Evolutionary conservation across 2,888 invertebrate genomes (phyloP).

Genomic region (Orthonevra nobilis): DNA sequence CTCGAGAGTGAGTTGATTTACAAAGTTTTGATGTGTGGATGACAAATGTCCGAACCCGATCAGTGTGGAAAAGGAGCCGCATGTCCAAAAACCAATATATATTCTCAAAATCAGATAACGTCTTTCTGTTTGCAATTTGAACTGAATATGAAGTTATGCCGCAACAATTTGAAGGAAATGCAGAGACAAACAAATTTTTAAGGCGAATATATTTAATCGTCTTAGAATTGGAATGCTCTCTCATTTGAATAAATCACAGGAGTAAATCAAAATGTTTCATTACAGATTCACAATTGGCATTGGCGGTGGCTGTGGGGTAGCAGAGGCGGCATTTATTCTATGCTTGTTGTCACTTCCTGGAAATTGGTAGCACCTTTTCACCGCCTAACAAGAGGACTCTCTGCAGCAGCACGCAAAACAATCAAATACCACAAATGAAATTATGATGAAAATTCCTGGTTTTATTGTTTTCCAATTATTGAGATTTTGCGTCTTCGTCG

Average conservation of each 20-base stretch:
- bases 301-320: no score
- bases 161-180: no score
- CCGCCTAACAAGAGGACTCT: slow-evolving; percentile 17
- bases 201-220: slow-evolving; percentile 36
- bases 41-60: no score
- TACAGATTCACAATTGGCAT: slow-evolving; percentile 30
- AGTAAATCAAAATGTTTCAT: slow-evolving; percentile 54
- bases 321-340: no score
- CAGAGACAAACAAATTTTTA: neutral
- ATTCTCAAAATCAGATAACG: no score
- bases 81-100: no score
- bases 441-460: slow-evolving; percentile 69
- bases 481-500: slow-evolving; percentile 48
- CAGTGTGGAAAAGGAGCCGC: no score
- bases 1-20: no score
- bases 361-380: slow-evolving; percentile 24
- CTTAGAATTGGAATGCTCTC: slow-evolving; percentile 45
- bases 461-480: slow-evolving; percentile 70
- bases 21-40: no score
- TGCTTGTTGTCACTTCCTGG: slow-evolving; percentile 23
- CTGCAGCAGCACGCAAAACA: slow-evolving; percentile 51
- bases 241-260: slow-evolving; percentile 51
- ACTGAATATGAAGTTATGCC: no score
- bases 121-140: no score
- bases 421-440: slow-evolving; percentile 70